These are phyloP conservation scores for Eupeodes latifasciatus DNA, from an alignment of 2,888 invertebrate species.

Conservation along the genomic window DNA sequence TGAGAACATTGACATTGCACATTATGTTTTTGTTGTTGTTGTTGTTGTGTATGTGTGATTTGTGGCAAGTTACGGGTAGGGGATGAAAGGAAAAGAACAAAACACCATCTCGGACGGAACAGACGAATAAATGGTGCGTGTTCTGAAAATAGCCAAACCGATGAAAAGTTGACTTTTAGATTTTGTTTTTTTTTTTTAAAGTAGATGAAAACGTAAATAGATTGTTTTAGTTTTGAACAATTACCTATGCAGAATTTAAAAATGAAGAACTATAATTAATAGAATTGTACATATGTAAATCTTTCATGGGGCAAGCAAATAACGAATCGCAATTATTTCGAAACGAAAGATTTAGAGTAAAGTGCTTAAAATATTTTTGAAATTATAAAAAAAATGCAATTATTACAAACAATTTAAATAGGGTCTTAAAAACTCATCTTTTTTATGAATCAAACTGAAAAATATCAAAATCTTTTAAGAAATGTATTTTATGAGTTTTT, in stretches of 20 bases:
- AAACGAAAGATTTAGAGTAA: no score
- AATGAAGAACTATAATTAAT: background rate
- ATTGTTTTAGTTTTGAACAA: background rate
- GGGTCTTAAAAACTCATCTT: no score
- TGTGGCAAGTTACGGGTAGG: no score
- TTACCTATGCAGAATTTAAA: background rate
- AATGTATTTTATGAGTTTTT: no score
- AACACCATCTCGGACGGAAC: background rate
- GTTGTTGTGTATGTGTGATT: background rate
- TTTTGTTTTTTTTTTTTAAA: background rate
- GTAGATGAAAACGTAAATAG: slow-evolving; percentile 11
- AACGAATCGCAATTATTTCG: background rate
- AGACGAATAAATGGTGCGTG: slow-evolving; percentile 17
- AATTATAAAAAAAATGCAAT: no score
- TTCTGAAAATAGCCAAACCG: slow-evolving; percentile 48
- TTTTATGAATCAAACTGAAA: no score
- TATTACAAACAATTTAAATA: no score
- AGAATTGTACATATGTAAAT: no score
- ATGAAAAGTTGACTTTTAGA: background rate
- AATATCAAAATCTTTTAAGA: no score
- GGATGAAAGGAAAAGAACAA: slow-evolving; percentile 7
- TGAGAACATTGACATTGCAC: slow-evolving; percentile 72
- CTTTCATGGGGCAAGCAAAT: background rate
- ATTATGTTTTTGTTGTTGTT: slow-evolving; percentile 24
- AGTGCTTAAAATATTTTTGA: no score